These are phyloP conservation scores for Steromphala cineraria DNA, from an alignment of 2,888 invertebrate species.

Conservation along the genomic window DNA sequence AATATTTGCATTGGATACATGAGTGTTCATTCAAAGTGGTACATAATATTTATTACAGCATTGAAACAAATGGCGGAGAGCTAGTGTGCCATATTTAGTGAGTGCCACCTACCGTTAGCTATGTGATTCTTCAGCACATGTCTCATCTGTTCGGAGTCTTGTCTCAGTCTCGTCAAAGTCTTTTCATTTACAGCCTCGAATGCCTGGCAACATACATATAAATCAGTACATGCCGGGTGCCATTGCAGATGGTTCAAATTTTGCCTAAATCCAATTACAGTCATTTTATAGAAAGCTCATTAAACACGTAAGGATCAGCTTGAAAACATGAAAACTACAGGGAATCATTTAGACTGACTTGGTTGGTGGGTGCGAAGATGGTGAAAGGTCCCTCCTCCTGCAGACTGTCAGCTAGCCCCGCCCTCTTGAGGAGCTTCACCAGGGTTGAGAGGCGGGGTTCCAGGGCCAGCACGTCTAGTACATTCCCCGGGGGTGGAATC, in stretches of 20 bases:
- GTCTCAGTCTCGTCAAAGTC: conserved; percentile 76
- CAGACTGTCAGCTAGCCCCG: conserved; percentile 78
- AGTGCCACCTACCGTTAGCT: conserved; percentile 75
- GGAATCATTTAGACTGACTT: conserved; percentile 51
- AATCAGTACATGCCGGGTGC: no score
- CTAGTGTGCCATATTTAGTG: background rate
- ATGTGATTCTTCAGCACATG: conserved; percentile 78
- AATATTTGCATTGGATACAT: background rate
- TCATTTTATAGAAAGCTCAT: no score
- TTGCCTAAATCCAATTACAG: no score
- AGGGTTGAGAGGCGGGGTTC: conserved; percentile 61
- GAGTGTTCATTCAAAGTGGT: no score
- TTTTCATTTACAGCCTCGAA: conserved; percentile 78
- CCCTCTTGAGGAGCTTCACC: conserved; percentile 72
- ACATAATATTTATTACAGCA: no score
- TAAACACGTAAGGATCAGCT: no score
- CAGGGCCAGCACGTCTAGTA: conserved; percentile 77
- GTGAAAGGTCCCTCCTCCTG: conserved; percentile 77
- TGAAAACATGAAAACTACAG: no score
- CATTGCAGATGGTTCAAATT: no score
- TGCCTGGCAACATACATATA: conserved; percentile 70
- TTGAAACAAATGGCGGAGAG: background rate
- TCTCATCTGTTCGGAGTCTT: conserved; percentile 77
- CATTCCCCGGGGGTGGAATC: conserved; percentile 77
- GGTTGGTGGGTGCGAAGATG: conserved; percentile 80